These are phyloP conservation scores for Argentina silus DNA, from an alignment of 2,797 vertebrate species.

Conservation along the genomic window DNA sequence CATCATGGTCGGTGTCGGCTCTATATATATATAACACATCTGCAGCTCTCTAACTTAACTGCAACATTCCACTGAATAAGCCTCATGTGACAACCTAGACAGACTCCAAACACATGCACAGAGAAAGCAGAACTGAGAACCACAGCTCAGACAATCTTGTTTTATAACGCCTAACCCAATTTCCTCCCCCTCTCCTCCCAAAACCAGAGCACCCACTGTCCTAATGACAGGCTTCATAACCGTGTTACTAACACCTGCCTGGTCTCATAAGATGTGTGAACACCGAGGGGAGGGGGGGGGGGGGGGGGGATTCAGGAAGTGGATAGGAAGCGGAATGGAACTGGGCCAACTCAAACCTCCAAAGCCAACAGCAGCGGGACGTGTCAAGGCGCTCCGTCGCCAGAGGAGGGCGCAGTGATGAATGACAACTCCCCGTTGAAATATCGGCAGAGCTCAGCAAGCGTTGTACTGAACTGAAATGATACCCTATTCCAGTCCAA, in stretches of 20 bases:
- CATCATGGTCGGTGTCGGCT: too few species aligned
- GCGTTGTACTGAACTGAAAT: too few species aligned
- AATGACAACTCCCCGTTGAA: not conserved
- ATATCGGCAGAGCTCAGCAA: too few species aligned
- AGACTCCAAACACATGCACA: conserved; percentile 21
- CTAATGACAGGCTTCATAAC: too few species aligned
- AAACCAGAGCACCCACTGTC: too few species aligned
- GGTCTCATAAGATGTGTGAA: not conserved
- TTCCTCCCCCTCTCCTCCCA: too few species aligned
- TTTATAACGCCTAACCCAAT: too few species aligned
- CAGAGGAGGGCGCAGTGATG: not conserved
- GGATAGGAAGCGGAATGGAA: not conserved
- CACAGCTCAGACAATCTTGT: conserved; percentile 15
- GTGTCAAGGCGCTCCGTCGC: not conserved
- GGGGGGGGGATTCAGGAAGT: too few species aligned
- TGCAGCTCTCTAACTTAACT: not conserved
- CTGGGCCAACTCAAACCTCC: not conserved
- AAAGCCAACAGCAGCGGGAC: not conserved
- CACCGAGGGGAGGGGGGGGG: not conserved
- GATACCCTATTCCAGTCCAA: too few species aligned
- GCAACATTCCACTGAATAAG: not conserved
- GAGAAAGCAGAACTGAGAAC: conserved; percentile 79
- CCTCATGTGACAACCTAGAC: conserved; percentile 33
- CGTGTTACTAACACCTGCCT: not conserved
- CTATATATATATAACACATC: not conserved